These are phyloP conservation scores for Myotis vivesi DNA, from an alignment of 2,797 vertebrate genomes.

Conservation along the genomic window DNA sequence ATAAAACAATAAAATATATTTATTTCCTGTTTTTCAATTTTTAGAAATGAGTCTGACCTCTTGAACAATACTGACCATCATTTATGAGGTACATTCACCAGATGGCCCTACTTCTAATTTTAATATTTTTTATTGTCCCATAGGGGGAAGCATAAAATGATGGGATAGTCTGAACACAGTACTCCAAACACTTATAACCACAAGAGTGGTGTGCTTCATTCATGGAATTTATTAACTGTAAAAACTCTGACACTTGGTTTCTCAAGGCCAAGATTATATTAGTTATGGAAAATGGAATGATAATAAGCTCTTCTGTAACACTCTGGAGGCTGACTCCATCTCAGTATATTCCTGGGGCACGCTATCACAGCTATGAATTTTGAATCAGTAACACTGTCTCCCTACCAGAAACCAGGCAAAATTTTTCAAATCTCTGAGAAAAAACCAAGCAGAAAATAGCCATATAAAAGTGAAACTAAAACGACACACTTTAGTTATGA, in stretches of 20 bases:
- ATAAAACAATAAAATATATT: neutral
- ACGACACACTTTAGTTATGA: neutral
- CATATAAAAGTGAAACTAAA: slow-evolving; percentile 9
- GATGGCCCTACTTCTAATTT: neutral
- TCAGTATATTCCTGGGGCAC: neutral
- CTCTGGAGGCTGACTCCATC: neutral
- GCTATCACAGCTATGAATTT: neutral
- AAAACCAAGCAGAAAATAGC: slow-evolving; percentile 37
- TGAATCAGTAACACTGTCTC: slow-evolving; percentile 1
- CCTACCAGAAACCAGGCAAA: neutral
- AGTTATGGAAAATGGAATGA: slow-evolving; percentile 19
- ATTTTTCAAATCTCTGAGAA: slow-evolving; percentile 34
- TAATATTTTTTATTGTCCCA: neutral
- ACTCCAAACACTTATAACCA: slow-evolving; percentile 15
- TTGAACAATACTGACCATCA: slow-evolving; percentile 33
- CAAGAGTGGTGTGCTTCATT: neutral
- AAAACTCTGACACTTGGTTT: slow-evolving; percentile 38
- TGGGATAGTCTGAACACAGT: neutral
- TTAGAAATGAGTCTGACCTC: neutral
- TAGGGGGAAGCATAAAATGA: neutral
- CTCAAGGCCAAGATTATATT: slow-evolving; percentile 41
- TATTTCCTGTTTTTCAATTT: slow-evolving; percentile 41
- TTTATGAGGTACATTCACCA: neutral
- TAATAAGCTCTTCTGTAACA: neutral
- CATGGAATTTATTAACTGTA: slow-evolving; percentile 31